Evolutionary conservation across 2,113 vertebrate genomes (phyloP).

Genomic region (Ceuthmochares aereus): DNA sequence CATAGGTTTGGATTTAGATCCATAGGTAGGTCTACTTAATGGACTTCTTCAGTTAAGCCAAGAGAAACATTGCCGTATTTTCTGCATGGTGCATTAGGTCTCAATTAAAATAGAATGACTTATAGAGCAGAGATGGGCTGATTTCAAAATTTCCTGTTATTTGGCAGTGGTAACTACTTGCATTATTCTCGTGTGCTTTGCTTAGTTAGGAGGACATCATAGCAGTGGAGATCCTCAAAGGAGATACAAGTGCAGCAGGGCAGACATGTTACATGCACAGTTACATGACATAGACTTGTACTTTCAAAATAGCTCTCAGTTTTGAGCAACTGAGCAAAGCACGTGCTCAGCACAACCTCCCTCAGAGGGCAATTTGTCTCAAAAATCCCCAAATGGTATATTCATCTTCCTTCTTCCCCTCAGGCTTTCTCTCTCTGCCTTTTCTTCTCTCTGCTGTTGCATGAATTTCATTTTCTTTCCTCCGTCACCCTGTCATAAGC

Average conservation of each 20-base stretch:
- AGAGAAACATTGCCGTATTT: not conserved
- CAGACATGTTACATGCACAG: not conserved
- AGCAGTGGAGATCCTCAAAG: not conserved
- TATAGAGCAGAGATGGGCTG: not conserved
- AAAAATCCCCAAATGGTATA: not conserved
- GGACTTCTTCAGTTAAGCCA: not conserved
- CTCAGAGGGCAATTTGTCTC: not conserved
- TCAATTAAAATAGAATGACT: not conserved
- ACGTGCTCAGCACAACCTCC: not conserved
- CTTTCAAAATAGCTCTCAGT: not conserved
- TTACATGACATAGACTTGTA: not conserved
- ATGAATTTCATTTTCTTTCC: not conserved
- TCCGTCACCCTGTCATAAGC: not conserved
- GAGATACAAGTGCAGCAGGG: not conserved
- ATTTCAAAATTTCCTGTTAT: not conserved
- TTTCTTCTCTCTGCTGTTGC: not conserved
- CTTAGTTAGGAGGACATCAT: not conserved
- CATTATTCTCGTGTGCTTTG: not conserved
- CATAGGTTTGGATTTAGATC: not conserved
- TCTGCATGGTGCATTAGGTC: not conserved
- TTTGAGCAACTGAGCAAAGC: not conserved
- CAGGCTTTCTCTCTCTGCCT: not conserved
- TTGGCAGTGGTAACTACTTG: not conserved
- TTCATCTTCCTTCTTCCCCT: accelerated
- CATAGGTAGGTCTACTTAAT: not conserved